phyloP scores from a whole-genome alignment of 2,888 invertebrate genomes.

The Torymus tubicola region DNA sequence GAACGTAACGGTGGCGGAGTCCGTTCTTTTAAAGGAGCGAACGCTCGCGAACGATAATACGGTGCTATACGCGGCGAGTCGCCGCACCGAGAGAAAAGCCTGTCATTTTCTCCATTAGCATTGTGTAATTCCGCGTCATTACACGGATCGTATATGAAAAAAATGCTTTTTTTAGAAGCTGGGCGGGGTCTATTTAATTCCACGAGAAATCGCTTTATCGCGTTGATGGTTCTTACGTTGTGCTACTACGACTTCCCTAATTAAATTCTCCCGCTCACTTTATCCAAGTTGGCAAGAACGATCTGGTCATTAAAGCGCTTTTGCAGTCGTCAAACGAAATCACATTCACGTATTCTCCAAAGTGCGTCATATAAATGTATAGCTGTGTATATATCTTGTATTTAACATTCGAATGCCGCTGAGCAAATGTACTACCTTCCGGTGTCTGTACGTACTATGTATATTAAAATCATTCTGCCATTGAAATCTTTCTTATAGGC shows the following conservation, averaged over 20 bases:
- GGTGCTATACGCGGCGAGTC: neutral
- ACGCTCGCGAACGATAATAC: constrained; percentile 22
- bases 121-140: constrained; percentile 49
- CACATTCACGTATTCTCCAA: neutral
- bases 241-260: neutral
- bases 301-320: constrained; percentile 24
- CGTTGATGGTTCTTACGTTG: neutral
- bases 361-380: neutral
- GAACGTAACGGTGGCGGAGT: neutral
- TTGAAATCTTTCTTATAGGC: too few species aligned
- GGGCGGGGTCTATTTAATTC: constrained; percentile 16
- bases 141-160: constrained; percentile 9
- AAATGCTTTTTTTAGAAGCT: constrained; percentile 16
- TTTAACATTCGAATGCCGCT: too few species aligned
- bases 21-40: constrained; percentile 33
- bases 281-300: constrained; percentile 15
- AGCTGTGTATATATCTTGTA: too few species aligned
- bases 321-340: neutral
- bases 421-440: too few species aligned
- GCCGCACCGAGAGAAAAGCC: constrained; percentile 19
- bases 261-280: constrained; percentile 15
- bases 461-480: too few species aligned
- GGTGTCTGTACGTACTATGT: too few species aligned
- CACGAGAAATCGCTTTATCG: neutral
- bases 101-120: constrained; percentile 42